Evolutionary conservation across 2,797 vertebrate species (phyloP).

Genomic region (Mormyrus proboscirostris): DNA sequence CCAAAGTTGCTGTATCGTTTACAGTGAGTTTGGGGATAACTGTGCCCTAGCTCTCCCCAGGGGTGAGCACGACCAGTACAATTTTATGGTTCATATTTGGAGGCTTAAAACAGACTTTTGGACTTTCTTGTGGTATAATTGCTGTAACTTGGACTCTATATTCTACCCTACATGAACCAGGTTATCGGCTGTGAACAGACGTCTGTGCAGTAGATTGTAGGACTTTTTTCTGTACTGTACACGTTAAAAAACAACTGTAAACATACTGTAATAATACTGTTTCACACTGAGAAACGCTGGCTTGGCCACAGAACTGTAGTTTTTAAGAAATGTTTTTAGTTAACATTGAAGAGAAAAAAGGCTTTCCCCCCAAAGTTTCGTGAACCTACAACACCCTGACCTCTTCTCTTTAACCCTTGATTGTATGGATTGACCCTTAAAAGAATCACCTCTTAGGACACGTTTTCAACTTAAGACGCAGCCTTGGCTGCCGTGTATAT

Average conservation of each 20-base stretch:
- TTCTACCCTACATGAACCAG: conserved; percentile 79
- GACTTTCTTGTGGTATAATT: conserved; percentile 79
- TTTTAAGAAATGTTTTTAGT: conserved; percentile 96
- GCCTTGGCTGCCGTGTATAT: conserved; percentile 96
- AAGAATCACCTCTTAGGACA: conserved; percentile 98
- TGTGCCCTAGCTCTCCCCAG: conserved; percentile 76
- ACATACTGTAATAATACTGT: conserved; percentile 83
- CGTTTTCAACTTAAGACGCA: conserved; percentile 98
- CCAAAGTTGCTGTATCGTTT: conserved; percentile 99
- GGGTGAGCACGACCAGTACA: conserved; percentile 61
- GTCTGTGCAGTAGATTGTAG: conserved; percentile 97
- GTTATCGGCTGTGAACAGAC: conserved; percentile 77
- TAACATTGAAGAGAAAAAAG: conserved; percentile 86
- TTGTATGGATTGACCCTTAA: conserved; percentile 96
- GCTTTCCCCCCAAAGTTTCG: conserved; percentile 99
- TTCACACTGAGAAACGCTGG: conserved; percentile 78
- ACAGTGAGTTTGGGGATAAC: conserved; percentile 96
- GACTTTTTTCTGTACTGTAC: conserved; percentile 91
- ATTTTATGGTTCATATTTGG: conserved; percentile 62
- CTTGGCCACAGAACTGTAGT: conserved; percentile 84
- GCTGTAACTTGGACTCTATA: conserved; percentile 72
- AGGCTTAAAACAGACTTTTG: conserved; percentile 78
- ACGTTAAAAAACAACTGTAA: conserved; percentile 82
- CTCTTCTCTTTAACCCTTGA: conserved; percentile 97
- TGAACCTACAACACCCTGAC: conserved; percentile 99